Evolutionary conservation across 2,888 invertebrate genomes (phyloP).

Genomic region (Acronicta psi): DNA sequence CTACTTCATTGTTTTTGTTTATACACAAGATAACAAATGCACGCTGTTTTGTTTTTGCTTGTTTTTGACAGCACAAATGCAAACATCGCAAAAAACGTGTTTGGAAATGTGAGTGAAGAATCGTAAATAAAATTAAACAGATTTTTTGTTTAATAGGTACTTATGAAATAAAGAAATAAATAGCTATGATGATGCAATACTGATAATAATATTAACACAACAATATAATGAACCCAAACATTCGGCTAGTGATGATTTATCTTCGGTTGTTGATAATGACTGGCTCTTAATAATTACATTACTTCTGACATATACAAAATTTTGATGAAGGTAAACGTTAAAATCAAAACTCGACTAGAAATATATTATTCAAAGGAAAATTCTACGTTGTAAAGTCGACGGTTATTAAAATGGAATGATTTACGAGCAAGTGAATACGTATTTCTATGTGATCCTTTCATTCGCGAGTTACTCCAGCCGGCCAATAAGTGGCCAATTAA

Average conservation of each 20-base stretch:
- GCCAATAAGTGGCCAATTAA: constrained; percentile 59
- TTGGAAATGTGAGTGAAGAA: no score
- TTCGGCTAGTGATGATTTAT: background rate
- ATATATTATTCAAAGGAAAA: no score
- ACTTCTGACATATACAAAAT: background rate
- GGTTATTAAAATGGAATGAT: constrained; percentile 10
- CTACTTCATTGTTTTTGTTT: constrained; percentile 11
- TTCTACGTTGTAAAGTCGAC: no score
- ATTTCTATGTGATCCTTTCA: constrained; percentile 38
- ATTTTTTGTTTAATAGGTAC: background rate
- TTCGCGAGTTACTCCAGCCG: constrained; percentile 45
- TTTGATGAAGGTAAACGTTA: no score
- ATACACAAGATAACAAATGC: constrained; percentile 7
- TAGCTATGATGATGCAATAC: background rate
- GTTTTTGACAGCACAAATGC: background rate
- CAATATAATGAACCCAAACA: background rate
- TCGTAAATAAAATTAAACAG: no score
- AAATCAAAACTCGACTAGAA: no score
- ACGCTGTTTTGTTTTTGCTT: constrained; percentile 5
- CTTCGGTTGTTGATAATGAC: background rate
- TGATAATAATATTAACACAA: background rate
- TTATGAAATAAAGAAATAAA: background rate
- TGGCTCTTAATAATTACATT: background rate
- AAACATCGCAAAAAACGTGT: no score
- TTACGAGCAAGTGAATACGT: constrained; percentile 11